Evolutionary conservation across 2,888 invertebrate genomes (phyloP), one percentile per base, ranked within the genome.

Genomic region (Biston stratarius): DNA sequence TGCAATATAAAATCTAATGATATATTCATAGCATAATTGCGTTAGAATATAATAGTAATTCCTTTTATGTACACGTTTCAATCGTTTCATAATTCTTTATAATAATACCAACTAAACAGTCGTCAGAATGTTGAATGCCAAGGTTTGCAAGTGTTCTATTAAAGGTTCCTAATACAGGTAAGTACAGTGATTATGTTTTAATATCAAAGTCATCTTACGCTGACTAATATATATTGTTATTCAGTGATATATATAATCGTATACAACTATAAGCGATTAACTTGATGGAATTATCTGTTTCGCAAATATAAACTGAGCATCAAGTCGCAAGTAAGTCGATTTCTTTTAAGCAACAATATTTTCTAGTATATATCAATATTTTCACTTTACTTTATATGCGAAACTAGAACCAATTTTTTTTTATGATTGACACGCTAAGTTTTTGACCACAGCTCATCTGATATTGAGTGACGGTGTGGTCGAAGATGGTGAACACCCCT

Each of bases 131-230:
- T 55, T 48, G 72, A 77, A 82, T 82, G 80, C 71, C 82, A 82
- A 82, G 82, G 82, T 14, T 61, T 52, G 56, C 67, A 75, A 74
- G 69, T 77, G 74, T 66, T 75, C 75, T 69, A 76, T 62, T 75
- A 64, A 61, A 73, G 66, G 73, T 68, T 57, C 61, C 65, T 71
- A 69, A 72, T 62, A 24, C 66, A 42, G 0, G 11, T 40, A 51
- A 49, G 36, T 52, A 44, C 10, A 44, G 34, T 58, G 15, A 58
- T 38, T 55, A 34, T 48, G 9, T 14, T 48, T 56, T 24, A 0
- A 3, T 24, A 42, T 42, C 40, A 55, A 15, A 49, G 34, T 12
- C 12, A 49, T n/a, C 12, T 7, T 5, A 52, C 14, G 14, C 36
- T 40, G 51, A n/a, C n/a, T n/a, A n/a, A n/a, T 34, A 51, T 48